phyloP scores from a whole-genome alignment of 1,140 invertebrate genomes.

The Cyclina sinensis region DNA sequence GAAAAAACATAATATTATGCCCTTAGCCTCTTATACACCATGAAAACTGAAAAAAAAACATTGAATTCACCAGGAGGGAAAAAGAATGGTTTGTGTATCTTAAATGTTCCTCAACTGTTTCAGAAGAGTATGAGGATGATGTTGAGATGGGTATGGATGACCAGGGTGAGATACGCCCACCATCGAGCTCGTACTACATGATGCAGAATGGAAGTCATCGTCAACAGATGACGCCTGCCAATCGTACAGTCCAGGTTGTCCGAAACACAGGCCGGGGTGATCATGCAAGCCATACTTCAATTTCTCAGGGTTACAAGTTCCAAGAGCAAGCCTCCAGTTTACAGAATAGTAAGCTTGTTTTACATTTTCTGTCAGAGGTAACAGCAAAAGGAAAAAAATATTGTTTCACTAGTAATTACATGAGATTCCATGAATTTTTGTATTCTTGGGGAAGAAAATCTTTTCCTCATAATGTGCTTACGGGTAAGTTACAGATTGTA shows the following conservation, averaged over 20 bases:
- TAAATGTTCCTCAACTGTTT: neutral
- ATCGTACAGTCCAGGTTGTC: constrained; percentile 24
- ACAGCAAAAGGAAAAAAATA: too few species aligned
- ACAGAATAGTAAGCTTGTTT: constrained; percentile 20
- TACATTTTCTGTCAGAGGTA: too few species aligned
- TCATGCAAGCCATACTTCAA: neutral
- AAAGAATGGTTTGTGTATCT: neutral
- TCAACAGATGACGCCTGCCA: constrained; percentile 1
- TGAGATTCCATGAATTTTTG: too few species aligned
- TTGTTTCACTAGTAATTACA: too few species aligned
- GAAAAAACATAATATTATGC: too few species aligned
- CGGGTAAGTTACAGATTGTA: too few species aligned
- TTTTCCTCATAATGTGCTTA: too few species aligned
- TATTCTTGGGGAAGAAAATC: too few species aligned
- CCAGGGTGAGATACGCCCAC: constrained; percentile 26
- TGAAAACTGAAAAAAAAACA: too few species aligned
- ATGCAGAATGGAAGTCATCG: constrained; percentile 44
- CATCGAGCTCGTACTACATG: constrained; percentile 32
- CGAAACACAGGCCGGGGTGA: neutral
- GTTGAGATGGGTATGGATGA: constrained; percentile 16
- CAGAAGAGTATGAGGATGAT: constrained; percentile 38
- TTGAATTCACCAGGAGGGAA: too few species aligned
- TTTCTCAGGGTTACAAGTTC: constrained; percentile 38
- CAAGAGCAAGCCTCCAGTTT: neutral
- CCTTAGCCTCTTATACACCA: too few species aligned